A percentile compares a stretch with the other conserved stretches of the same genome.
These are phyloP conservation scores for Athalia rosae DNA, from an alignment of 2,888 invertebrate species.

Conservation along the genomic window DNA sequence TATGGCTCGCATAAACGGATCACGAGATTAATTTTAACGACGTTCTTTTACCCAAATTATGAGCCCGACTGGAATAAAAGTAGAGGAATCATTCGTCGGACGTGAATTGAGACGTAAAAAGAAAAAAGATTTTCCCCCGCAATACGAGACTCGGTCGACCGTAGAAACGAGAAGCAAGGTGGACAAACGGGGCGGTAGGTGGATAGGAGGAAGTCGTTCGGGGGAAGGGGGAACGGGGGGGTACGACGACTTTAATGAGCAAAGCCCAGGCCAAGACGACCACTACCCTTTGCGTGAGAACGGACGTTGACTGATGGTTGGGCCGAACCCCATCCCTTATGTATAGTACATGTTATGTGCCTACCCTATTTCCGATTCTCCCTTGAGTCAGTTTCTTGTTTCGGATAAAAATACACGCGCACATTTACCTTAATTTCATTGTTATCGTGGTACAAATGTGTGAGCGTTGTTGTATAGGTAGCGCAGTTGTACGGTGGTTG, in stretches of 20 bases:
- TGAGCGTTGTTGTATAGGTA: neutral
- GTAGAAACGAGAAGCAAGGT: neutral
- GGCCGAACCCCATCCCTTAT: conserved; percentile 20
- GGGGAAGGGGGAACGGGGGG: too few species aligned
- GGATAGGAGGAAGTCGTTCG: too few species aligned
- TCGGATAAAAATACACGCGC: conserved; percentile 16
- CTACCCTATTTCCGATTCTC: neutral
- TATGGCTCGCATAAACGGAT: conserved; percentile 17
- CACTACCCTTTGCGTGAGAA: conserved; percentile 29
- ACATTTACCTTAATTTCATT: neutral
- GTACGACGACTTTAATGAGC: conserved; percentile 39
- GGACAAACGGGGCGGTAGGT: too few species aligned
- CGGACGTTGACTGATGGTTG: conserved; percentile 48
- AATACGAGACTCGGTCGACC: too few species aligned
- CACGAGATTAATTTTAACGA: neutral
- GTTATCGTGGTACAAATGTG: neutral
- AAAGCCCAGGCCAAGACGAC: conserved; percentile 37
- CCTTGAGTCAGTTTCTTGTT: conserved; percentile 16
- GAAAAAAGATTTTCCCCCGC: neutral
- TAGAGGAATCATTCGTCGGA: neutral
- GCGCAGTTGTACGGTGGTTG: too few species aligned
- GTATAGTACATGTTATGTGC: neutral
- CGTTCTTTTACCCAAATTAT: too few species aligned
- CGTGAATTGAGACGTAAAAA: neutral
- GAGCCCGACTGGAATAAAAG: too few species aligned